These are phyloP conservation scores for Euwallacea fornicatus DNA, from an alignment of 1,140 invertebrate genomes.

Conservation along the genomic window DNA sequence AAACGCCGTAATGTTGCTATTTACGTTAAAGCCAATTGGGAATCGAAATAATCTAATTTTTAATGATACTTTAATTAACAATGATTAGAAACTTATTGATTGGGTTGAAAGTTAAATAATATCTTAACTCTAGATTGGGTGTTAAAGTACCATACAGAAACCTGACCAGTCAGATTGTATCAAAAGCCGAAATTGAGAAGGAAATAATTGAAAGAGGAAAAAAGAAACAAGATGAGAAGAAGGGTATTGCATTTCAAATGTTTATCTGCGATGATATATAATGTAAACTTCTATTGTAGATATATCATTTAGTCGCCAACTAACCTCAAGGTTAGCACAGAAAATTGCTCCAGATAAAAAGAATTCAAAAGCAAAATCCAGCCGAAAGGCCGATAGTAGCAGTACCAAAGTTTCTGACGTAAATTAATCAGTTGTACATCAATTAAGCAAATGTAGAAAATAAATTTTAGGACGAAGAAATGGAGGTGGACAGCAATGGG, in stretches of 20 bases:
- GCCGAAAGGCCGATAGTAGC: too few relatives aligned
- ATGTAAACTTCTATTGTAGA: conserved; percentile 1
- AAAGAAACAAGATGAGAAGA: conserved; percentile 30
- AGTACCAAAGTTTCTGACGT: too few relatives aligned
- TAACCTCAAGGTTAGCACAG: conserved; percentile 51
- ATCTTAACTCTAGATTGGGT: conserved; percentile 42
- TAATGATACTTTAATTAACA: too few relatives aligned
- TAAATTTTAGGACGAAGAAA: background rate
- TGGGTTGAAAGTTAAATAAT: background rate
- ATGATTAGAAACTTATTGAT: too few relatives aligned
- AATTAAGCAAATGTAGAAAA: too few relatives aligned
- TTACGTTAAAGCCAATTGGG: too few relatives aligned
- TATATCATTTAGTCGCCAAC: conserved; percentile 46
- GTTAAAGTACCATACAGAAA: conserved; percentile 56
- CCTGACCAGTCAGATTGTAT: conserved; percentile 56
- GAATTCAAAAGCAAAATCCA: background rate
- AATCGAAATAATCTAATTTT: too few relatives aligned
- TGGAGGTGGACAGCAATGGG: conserved; percentile 24
- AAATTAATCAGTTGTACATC: too few relatives aligned
- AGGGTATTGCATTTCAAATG: background rate
- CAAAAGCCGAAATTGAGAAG: conserved; percentile 56
- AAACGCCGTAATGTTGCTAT: too few relatives aligned
- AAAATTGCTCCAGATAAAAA: conserved; percentile 40
- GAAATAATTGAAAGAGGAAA: conserved; percentile 54
- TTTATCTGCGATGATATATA: too few relatives aligned